These are phyloP conservation scores for Tringa solitaria DNA, from an alignment of 2,113 vertebrate genomes.

Conservation along the genomic window DNA sequence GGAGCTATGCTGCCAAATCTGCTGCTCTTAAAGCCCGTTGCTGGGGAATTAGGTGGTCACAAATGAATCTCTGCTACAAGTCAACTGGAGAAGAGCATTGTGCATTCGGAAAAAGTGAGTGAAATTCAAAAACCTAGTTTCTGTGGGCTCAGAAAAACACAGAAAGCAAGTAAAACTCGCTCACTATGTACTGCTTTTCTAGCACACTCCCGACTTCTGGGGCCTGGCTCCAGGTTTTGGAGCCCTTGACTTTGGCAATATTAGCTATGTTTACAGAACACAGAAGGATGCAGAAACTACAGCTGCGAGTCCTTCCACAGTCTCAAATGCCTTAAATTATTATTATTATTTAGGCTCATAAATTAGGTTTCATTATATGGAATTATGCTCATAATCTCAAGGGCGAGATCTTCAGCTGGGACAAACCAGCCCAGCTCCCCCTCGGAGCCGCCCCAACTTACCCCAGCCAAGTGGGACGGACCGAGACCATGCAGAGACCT, in stretches of 20 bases:
- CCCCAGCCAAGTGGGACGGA: not conserved
- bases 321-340: conserved; percentile 12
- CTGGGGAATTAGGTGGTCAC: not conserved
- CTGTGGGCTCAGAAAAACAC: not conserved
- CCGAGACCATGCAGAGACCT: not conserved
- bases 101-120: not conserved
- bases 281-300: not conserved
- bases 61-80: not conserved
- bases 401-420: not conserved
- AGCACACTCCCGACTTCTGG: not conserved
- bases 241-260: not conserved
- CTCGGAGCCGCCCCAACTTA: not conserved
- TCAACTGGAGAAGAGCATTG: not conserved
- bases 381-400: conserved; percentile 10
- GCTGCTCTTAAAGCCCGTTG: not conserved
- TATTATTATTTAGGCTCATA: conserved; percentile 16
- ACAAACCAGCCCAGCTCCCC: not conserved
- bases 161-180: not conserved
- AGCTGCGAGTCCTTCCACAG: not conserved
- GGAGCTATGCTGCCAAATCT: not conserved
- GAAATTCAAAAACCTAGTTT: not conserved
- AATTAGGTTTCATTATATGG: conserved; percentile 28
- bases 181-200: fast-evolving
- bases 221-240: not conserved
- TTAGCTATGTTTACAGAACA: conserved; percentile 16